Conservation (phyloP, 23 tunicate species). For the Diplosoma virens region DNA sequence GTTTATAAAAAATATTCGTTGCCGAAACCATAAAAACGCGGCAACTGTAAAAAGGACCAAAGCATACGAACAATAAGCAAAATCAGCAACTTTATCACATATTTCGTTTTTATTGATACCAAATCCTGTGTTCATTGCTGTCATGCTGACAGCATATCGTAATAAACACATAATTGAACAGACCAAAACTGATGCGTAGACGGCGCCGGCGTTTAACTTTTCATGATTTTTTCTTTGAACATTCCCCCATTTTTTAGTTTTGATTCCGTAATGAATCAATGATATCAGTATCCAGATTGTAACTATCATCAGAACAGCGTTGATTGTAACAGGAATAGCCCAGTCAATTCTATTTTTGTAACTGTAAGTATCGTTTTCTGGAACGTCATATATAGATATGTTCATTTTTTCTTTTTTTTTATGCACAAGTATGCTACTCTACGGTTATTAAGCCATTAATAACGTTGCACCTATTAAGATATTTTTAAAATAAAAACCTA, state of each 20-base stretch:
- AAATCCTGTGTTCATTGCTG: slow-evolving; percentile 19
- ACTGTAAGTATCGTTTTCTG: too few relatives aligned
- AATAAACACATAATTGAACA: slow-evolving; percentile 20
- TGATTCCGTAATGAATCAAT: slow-evolving; percentile 33
- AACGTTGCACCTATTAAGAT: too few relatives aligned
- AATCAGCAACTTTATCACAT: slow-evolving; percentile 49
- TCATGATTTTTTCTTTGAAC: neutral
- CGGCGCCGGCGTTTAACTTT: neutral
- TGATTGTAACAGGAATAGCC: slow-evolving; percentile 27
- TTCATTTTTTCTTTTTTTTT: too few relatives aligned
- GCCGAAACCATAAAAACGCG: slow-evolving; percentile 55
- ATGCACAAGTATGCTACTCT: too few relatives aligned
- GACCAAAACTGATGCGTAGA: slow-evolving; percentile 27
- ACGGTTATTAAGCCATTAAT: too few relatives aligned
- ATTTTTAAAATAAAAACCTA: too few relatives aligned
- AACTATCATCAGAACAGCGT: neutral
- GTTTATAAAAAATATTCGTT: slow-evolving; percentile 41
- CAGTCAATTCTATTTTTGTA: slow-evolving; percentile 1
- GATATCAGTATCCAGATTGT: slow-evolving; percentile 29
- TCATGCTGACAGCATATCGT: slow-evolving; percentile 5
- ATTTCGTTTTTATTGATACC: neutral
- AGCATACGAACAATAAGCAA: slow-evolving; percentile 18
- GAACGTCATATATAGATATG: too few relatives aligned
- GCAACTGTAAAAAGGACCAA: slow-evolving; percentile 14
- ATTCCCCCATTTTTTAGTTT: slow-evolving; percentile 8